These are phyloP conservation scores for Drosophila merina DNA, from an alignment of 2,888 invertebrate species.

Conservation along the genomic window DNA sequence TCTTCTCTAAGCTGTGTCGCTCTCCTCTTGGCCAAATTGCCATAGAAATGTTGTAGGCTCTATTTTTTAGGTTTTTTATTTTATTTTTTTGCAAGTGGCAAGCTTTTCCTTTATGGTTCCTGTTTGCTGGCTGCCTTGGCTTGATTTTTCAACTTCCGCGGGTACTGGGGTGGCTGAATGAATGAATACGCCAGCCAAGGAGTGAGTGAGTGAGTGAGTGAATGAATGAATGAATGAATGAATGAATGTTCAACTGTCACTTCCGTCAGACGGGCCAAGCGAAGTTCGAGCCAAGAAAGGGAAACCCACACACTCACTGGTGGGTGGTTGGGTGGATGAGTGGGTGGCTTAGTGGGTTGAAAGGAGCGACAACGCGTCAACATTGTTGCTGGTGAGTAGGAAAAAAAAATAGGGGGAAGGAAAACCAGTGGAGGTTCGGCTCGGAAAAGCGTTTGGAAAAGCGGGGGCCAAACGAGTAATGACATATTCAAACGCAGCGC, in stretches of 20 bases:
- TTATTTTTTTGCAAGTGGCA: conserved; percentile 60
- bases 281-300: conserved; percentile 34
- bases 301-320: conserved; percentile 14
- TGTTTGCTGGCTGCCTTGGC: conserved; percentile 53
- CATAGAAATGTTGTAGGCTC: conserved; percentile 59
- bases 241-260: conserved; percentile 79
- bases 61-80: conserved; percentile 37
- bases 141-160: conserved; percentile 66
- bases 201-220: conserved; percentile 41
- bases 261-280: conserved; percentile 62
- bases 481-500: conserved; percentile 76
- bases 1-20: not conserved
- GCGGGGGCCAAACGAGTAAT: conserved; percentile 57
- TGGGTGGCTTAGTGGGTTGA: conserved; percentile 7
- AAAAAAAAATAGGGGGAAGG: not conserved
- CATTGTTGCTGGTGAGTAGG: conserved; percentile 57
- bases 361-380: conserved; percentile 59
- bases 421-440: not conserved
- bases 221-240: conserved; percentile 61
- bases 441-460: conserved; percentile 7
- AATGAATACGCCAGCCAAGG: conserved; percentile 25
- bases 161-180: conserved; percentile 23
- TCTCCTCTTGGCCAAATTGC: conserved; percentile 55
- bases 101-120: conserved; percentile 74
- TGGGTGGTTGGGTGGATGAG: conserved; percentile 12